Base-by-base conservation (phyloP, 2,113 vertebrate species). In the Pseudorhombus dupliciocellatus region DNA sequence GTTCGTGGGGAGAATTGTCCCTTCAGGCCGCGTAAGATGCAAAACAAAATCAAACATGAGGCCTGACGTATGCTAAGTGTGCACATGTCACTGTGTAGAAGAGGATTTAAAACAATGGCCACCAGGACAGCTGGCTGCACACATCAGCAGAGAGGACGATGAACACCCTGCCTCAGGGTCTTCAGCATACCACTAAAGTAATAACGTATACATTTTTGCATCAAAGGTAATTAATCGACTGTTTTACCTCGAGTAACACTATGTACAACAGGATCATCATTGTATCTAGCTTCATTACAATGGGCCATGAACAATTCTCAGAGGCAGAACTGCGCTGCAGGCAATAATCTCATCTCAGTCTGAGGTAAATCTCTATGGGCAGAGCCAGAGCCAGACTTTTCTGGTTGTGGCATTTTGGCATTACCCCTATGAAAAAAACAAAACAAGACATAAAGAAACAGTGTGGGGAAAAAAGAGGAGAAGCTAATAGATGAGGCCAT, bases 61-160 rank as follows among this genome's bases (percentile, higher is more conserved):
- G 67, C 83, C 52, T 83, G 79, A 79, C 86, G 64, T 73, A 80
- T 50, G 48, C 66, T 76, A 80, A 75, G 67, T 57, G 70, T 64
- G 58, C 25, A 69, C 55, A 69, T 50, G 61, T 60, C 73, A 77
- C 40, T 25, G 42, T 60, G 22, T 50, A 26, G 30, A 40, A 73
- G 52, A 63, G 26, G 28, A 73, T 68, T 59, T 10, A 34, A 62
- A 51, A 18, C 68, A 63, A 65, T 53, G 69, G 52, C 67, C 85
- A 85, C 69, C 76, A 78, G 67, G 64, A 81, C 60, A 64, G 56
- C 50, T 79, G 40, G 58, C 71, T 70, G 75, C 67, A 73, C 75
- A 74, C 59, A 79, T 75, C 66, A 80, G 37, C 22, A 44, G n/a
- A 56, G 8, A 25, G 22, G 4, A 65, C 73, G 61, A 62, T 46